These are phyloP conservation scores for Erebia ligea DNA, from an alignment of 2,888 invertebrate species.

Conservation along the genomic window DNA sequence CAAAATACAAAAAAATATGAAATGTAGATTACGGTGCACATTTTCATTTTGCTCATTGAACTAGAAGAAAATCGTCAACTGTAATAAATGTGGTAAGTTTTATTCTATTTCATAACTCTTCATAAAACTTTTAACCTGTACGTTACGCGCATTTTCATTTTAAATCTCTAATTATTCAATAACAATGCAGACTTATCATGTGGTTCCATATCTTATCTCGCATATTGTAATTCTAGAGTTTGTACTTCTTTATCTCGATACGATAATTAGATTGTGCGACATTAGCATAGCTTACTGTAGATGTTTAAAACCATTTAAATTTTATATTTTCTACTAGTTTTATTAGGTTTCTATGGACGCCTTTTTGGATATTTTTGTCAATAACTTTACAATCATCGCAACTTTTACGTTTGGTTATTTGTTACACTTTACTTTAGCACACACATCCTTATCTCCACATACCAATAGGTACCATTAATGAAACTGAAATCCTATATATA, in stretches of 20 bases:
- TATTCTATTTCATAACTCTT: too few species aligned
- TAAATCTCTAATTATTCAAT: conserved; percentile 9
- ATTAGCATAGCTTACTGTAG: conserved; percentile 10
- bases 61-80: background rate
- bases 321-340: background rate
- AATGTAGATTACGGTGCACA: background rate
- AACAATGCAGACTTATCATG: conserved; percentile 37
- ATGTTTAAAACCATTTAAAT: background rate
- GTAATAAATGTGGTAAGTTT: too few species aligned
- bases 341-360: background rate
- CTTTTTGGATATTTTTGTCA: background rate
- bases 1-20: too few species aligned
- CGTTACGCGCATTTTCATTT: background rate
- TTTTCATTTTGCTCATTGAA: background rate
- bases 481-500: background rate
- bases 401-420: background rate
- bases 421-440: background rate
- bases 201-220: conserved; percentile 46
- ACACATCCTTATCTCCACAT: background rate
- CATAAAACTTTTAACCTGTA: too few species aligned
- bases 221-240: conserved; percentile 45
- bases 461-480: background rate
- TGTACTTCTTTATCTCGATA: conserved; percentile 49
- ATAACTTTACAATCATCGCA: background rate
- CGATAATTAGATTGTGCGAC: conserved; percentile 15